These are phyloP conservation scores for Lacanobia oleracea DNA, from an alignment of 2,888 invertebrate species.

Conservation along the genomic window DNA sequence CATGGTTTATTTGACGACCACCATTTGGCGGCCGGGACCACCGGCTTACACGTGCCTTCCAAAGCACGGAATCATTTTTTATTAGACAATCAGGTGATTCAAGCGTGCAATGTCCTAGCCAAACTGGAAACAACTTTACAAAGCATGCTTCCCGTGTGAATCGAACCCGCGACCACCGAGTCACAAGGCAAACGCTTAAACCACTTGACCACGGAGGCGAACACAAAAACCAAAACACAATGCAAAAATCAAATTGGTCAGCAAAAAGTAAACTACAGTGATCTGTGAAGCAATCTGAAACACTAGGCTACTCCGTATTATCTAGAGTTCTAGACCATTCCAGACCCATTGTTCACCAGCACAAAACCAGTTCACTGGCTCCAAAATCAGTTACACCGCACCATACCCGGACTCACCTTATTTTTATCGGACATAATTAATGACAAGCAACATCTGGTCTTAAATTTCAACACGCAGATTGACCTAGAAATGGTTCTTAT, in stretches of 20 bases:
- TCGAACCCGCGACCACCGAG: too few relatives aligned
- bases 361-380: conserved; percentile 29
- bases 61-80: too few relatives aligned
- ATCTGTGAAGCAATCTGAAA: not conserved
- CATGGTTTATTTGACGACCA: too few relatives aligned
- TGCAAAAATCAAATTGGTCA: not conserved
- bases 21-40: too few relatives aligned
- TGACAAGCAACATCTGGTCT: conserved; percentile 44
- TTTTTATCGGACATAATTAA: conserved; percentile 55
- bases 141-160: too few relatives aligned
- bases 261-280: not conserved
- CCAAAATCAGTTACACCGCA: conserved; percentile 21
- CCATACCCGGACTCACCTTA: conserved; percentile 26
- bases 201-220: too few relatives aligned
- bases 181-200: too few relatives aligned
- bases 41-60: too few relatives aligned
- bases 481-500: conserved; percentile 51
- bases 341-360: conserved; percentile 12
- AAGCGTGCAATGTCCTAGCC: too few relatives aligned
- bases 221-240: not conserved
- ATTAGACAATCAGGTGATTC: too few relatives aligned
- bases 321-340: conserved; percentile 8
- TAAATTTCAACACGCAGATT: conserved; percentile 40
- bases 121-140: too few relatives aligned
- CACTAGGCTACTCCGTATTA: conserved; percentile 1